These are phyloP conservation scores for Thermophis baileyi DNA, from an alignment of 2,113 vertebrate genomes.

Conservation along the genomic window DNA sequence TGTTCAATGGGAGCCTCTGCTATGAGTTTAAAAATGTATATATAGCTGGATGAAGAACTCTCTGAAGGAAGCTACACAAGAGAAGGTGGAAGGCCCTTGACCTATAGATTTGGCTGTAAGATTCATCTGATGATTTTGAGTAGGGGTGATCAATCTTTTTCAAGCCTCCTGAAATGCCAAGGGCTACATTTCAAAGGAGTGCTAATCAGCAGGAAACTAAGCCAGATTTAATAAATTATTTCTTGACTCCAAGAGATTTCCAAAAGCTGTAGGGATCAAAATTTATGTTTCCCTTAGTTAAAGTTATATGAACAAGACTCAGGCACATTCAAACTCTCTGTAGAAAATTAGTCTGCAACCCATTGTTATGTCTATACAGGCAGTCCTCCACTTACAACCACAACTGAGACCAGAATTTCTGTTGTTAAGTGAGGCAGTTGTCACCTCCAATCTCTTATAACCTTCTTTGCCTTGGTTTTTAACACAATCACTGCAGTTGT, in stretches of 20 bases:
- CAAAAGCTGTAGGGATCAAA: not conserved
- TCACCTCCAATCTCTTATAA: not conserved
- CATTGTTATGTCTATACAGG: not conserved
- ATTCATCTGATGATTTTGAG: not conserved
- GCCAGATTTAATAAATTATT: not conserved
- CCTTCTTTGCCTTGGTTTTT: not conserved
- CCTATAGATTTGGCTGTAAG: not conserved
- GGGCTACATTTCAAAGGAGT: not conserved
- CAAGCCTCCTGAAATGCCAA: not conserved
- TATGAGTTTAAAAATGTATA: constrained; percentile 11
- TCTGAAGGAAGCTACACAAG: not conserved
- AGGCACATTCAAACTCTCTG: not conserved
- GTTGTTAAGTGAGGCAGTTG: not conserved
- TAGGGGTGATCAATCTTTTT: not conserved
- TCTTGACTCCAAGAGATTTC: not conserved
- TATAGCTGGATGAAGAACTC: not conserved
- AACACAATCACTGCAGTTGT: not conserved
- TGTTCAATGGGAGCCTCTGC: not conserved
- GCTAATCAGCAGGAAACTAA: not conserved
- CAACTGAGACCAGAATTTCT: not conserved
- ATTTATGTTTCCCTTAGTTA: not conserved
- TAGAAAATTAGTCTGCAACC: not conserved
- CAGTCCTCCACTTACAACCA: not conserved
- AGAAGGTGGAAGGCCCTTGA: not conserved
- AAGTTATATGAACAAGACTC: not conserved